Conservation (phyloP, 2,888 invertebrate species). For the Drosophila antonietae region DNA sequence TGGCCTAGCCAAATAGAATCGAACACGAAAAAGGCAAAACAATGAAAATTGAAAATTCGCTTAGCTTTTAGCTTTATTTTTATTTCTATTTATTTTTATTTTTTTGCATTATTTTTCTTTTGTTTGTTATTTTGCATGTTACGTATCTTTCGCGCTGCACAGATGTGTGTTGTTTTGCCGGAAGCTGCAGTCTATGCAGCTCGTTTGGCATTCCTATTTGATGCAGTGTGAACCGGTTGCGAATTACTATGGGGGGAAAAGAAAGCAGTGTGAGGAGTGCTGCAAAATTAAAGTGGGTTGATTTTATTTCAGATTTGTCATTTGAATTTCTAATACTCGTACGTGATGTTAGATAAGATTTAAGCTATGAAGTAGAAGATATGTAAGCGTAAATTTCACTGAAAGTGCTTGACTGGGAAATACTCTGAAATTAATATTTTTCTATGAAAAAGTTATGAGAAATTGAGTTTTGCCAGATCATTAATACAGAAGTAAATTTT, state of each 20-base stretch:
- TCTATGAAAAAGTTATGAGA: too few relatives aligned
- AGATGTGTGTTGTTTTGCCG: conserved; percentile 24
- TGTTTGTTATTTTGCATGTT: conserved; percentile 27
- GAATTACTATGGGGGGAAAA: conserved; percentile 2
- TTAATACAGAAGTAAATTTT: too few relatives aligned
- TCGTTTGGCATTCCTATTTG: conserved; percentile 15
- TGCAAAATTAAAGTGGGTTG: not conserved
- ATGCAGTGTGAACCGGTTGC: conserved; percentile 18
- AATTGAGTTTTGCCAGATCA: too few relatives aligned
- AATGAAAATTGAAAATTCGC: conserved; percentile 67
- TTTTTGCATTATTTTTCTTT: not conserved
- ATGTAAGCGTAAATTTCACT: too few relatives aligned
- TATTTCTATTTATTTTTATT: not conserved
- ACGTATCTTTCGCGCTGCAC: conserved; percentile 38
- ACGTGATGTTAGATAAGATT: not conserved
- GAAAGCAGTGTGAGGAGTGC: not conserved
- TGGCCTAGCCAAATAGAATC: conserved; percentile 72
- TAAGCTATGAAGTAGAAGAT: not conserved
- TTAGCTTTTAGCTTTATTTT: conserved; percentile 15
- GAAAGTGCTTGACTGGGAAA: not conserved
- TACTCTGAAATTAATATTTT: too few relatives aligned
- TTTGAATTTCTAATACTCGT: conserved; percentile 1
- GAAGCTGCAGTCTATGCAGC: conserved; percentile 47
- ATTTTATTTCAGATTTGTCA: not conserved
- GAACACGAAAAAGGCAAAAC: conserved; percentile 69